These are phyloP conservation scores for Actinia tenebrosa DNA, from an alignment of 64 coral and sea anemone species.

Conservation along the genomic window DNA sequence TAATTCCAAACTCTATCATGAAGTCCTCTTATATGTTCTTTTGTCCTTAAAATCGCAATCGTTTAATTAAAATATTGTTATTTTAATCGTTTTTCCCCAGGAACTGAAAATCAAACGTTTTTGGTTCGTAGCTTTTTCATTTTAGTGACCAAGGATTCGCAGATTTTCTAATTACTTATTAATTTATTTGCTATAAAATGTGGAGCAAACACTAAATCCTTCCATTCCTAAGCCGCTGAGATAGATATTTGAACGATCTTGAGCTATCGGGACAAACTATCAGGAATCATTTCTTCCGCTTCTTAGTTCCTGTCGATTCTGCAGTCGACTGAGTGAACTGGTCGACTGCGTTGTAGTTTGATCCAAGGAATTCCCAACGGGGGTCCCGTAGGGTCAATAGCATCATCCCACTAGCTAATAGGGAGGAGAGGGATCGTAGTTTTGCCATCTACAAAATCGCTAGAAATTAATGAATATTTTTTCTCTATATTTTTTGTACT, in stretches of 20 bases:
- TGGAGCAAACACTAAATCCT: not conserved
- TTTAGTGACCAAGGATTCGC: not conserved
- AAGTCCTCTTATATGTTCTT: not conserved
- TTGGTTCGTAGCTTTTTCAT: not conserved
- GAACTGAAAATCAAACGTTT: not conserved
- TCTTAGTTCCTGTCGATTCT: not conserved
- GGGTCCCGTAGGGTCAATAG: not conserved
- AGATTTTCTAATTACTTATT: slow-evolving; percentile 5
- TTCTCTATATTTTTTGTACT: too few relatives aligned
- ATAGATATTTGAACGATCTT: not conserved
- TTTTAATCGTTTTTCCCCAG: not conserved
- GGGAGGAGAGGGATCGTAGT: not conserved
- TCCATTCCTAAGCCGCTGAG: not conserved
- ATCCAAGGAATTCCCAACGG: not conserved
- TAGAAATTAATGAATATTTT: not conserved
- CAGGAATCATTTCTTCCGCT: not conserved
- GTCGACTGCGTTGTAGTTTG: slow-evolving; percentile 5
- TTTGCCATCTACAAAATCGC: not conserved
- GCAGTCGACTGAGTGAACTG: not conserved
- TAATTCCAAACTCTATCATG: not conserved
- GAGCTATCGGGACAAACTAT: not conserved
- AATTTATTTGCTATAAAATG: not conserved
- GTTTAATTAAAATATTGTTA: not conserved
- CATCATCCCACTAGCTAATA: not conserved
- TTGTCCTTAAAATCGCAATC: not conserved